These are phyloP conservation scores for Drosophila watanabei DNA, from an alignment of 1,140 invertebrate species.

Conservation along the genomic window DNA sequence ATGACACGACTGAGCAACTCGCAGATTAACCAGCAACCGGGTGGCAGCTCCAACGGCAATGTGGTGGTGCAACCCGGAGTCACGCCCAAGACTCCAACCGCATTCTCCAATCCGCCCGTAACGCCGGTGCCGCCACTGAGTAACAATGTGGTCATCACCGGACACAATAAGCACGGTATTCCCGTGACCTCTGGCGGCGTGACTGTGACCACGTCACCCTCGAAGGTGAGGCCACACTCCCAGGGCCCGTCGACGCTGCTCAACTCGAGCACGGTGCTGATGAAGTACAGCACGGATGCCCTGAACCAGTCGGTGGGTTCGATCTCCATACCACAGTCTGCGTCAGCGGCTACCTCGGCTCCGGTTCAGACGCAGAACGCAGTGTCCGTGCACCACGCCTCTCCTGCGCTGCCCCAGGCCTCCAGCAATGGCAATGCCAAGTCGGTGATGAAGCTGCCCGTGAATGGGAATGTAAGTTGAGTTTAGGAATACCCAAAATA, in stretches of 20 bases:
- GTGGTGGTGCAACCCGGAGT: slow-evolving; percentile 75
- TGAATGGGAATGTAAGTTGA: slow-evolving; percentile 75
- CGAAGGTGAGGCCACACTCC: slow-evolving; percentile 86
- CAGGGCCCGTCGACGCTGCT: slow-evolving; percentile 86
- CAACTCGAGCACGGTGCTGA: slow-evolving; percentile 80
- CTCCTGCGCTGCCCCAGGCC: slow-evolving; percentile 75
- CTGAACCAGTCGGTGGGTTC: slow-evolving; percentile 84
- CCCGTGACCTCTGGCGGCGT: slow-evolving; percentile 88
- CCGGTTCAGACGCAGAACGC: slow-evolving; percentile 59
- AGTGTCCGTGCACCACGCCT: slow-evolving; percentile 83
- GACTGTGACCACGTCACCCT: slow-evolving; percentile 88
- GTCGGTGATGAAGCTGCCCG: slow-evolving; percentile 83
- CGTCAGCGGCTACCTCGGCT: slow-evolving; percentile 11
- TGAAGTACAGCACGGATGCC: slow-evolving; percentile 84
- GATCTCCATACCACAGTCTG: slow-evolving; percentile 68
- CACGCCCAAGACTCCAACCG: slow-evolving; percentile 66
- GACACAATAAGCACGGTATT: slow-evolving; percentile 86
- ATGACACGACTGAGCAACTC: slow-evolving; percentile 92
- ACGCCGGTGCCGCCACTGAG: slow-evolving; percentile 83
- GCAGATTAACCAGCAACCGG: slow-evolving; percentile 87
- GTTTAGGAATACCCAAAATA: accelerated
- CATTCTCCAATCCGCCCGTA: slow-evolving; percentile 70
- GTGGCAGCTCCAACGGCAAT: slow-evolving; percentile 77
- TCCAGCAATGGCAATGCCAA: slow-evolving; percentile 81
- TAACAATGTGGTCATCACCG: slow-evolving; percentile 86